Base-by-base conservation (phyloP, 2,113 vertebrate genomes). In the Prietella phreatophila region DNA sequence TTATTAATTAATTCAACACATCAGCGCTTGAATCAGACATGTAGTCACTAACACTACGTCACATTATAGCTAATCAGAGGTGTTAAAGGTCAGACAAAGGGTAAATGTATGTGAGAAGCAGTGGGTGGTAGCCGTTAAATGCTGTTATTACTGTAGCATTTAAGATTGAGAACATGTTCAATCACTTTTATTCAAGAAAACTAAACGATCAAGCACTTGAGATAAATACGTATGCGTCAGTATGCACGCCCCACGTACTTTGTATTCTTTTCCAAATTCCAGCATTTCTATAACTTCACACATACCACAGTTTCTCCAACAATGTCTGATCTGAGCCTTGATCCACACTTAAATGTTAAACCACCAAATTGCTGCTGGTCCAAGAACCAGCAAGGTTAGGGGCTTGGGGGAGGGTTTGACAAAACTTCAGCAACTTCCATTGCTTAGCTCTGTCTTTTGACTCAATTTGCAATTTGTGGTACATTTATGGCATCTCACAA, bases 1-100 rank as follows among this genome's bases (percentile, higher is more conserved):
- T 76, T 61, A 76, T 85, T 85, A 60, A 85, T 75, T 76, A 60
- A 85, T 75, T 76, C 53, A 76, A 42, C 33, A 75, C 56, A 20
- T n/a, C 25, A n/a, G 5, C 39, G 30, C 19, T 33, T 36, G 67
- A 85, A 85, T 85, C 33, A 22, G 56, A 53, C 15, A 50, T 11
- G 42, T 36, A 63, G 5, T 15, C 42, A 65, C 39, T 27, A 30
- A 84, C 42, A 42, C 71, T 42, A 86, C 4, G 22, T 19, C 33
- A 78, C n/a, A 33, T 33, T 84, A 53, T 33, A 84, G 42, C 27
- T 50, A 86, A 86, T 86, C 73, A 79, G 73, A 20, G 17, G 36
- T 33, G 42, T 53, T 79, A 56, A 47, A n/a, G 56, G n/a, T 50
- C 8, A 85, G 71, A 33, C 1, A 2, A 3, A 80, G 53, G 53